These are phyloP conservation scores for Steromphala cineraria DNA, from an alignment of 2,888 invertebrate genomes.

Conservation along the genomic window DNA sequence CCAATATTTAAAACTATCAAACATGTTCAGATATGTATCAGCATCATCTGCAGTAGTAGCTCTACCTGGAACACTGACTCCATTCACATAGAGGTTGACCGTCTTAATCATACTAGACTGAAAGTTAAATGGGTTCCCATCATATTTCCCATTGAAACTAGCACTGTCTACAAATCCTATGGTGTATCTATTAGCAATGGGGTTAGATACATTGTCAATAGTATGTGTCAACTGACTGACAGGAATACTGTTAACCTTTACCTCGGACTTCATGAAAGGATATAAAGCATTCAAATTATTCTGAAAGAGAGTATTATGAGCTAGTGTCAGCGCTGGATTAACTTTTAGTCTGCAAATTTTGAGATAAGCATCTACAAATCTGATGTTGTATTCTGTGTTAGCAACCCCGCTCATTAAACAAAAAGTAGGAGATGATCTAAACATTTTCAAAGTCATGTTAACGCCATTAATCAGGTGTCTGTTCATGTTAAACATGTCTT, in stretches of 20 bases:
- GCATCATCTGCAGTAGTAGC: background rate
- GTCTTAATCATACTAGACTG: background rate
- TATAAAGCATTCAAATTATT: background rate
- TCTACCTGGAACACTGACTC: background rate
- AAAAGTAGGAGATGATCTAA: background rate
- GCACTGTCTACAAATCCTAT: background rate
- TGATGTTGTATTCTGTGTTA: background rate
- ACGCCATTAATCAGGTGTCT: slow-evolving; percentile 5
- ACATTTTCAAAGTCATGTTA: background rate
- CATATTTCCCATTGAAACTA: background rate
- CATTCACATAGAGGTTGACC: too few species aligned
- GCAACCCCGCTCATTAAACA: background rate
- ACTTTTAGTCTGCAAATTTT: slow-evolving; percentile 11
- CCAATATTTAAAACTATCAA: background rate
- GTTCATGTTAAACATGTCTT: background rate
- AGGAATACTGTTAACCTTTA: background rate
- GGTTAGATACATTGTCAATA: background rate
- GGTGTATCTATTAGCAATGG: background rate
- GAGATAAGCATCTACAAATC: background rate
- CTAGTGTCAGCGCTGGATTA: background rate
- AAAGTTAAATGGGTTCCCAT: slow-evolving; percentile 7
- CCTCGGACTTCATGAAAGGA: background rate
- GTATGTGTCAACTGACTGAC: background rate
- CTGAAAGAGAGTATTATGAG: background rate
- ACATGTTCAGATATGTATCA: background rate